Base-by-base conservation (phyloP, 2,113 vertebrate genomes). In the Sylvia atricapilla region DNA sequence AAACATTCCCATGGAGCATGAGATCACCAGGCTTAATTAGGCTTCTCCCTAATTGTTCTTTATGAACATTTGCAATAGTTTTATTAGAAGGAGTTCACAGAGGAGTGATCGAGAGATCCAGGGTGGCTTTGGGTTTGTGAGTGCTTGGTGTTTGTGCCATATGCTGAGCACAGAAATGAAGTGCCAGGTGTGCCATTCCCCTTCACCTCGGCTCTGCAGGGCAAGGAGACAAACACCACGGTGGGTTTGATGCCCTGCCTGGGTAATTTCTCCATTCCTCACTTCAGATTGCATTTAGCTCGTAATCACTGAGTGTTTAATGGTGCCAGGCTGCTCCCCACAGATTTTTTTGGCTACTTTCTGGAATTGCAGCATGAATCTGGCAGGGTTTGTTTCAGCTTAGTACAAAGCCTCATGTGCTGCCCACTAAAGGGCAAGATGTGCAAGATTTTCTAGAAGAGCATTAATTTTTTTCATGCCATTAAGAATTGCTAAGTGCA, bases 281-380 rank as follows among this genome's bases (percentile, higher is more conserved):
- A 25, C 33, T 24, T 93, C 64, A 84, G n/a, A 52, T 6, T 87
- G 17, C 24, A 50, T 92, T 92, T 50, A 92, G 47, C 44, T 94
- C 69, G 10, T 63, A 70, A 88, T 72, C 89, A 74, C 72, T 39
- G 46, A 59, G 50, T 70, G 66, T 86, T 96, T 82, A 90, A 90
- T 66, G 41, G 63, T 50, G n/a, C 60, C 63, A 47, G 67, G 66
- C 91, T 85, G 87, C 9, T 92, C 60, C 53, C 56, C 87, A 93
- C 56, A 92, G 86, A 30, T 95, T 84, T 95, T 82, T n/a, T 68
- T 96, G 64, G 58, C 43, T 33, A 22, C 50, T 85, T 89, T 27
- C 60, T 83, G 83, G 94, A 96, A 90, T 13, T 85, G 70, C 5
- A 1, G 82, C 39, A 50, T 52, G 39, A 79, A 84, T 94, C 89